A percentile compares a stretch with the other conserved stretches of the same genome.
Evolutionary conservation across 2,888 invertebrate species (phyloP).

Genomic region (Hymenopus coronatus): DNA sequence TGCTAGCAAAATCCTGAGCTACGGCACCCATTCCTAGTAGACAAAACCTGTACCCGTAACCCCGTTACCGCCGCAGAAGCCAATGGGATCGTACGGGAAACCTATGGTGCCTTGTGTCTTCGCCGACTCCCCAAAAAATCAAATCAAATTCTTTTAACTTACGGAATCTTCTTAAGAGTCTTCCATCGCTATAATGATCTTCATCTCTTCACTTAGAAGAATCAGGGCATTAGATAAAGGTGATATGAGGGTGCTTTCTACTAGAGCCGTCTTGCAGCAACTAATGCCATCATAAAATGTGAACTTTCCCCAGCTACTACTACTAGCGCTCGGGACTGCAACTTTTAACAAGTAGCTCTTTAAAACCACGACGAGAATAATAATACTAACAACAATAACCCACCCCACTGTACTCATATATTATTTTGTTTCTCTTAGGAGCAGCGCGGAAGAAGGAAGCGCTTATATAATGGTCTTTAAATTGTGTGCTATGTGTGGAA

Average conservation of each 20-base stretch:
- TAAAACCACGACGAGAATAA: conserved; percentile 8
- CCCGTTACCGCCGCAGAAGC: no score
- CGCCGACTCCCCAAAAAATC: no score
- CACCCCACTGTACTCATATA: conserved; percentile 3
- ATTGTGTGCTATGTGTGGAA: conserved; percentile 7
- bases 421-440: background rate
- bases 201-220: background rate
- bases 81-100: no score
- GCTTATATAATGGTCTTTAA: conserved; percentile 15
- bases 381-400: background rate
- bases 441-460: background rate
- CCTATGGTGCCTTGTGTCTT: no score
- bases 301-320: background rate
- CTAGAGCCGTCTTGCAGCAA: conserved; percentile 11
- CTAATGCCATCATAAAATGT: conserved; percentile 18
- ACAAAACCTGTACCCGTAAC: no score
- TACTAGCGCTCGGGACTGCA: background rate
- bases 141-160: no score
- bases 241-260: conserved; percentile 7
- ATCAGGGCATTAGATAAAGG: background rate
- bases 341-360: conserved; percentile 18
- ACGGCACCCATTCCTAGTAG: no score
- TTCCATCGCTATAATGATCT: no score
- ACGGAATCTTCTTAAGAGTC: background rate
- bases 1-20: no score